These are phyloP conservation scores for Nasua narica DNA, from an alignment of 2,797 vertebrate genomes.

Conservation along the genomic window DNA sequence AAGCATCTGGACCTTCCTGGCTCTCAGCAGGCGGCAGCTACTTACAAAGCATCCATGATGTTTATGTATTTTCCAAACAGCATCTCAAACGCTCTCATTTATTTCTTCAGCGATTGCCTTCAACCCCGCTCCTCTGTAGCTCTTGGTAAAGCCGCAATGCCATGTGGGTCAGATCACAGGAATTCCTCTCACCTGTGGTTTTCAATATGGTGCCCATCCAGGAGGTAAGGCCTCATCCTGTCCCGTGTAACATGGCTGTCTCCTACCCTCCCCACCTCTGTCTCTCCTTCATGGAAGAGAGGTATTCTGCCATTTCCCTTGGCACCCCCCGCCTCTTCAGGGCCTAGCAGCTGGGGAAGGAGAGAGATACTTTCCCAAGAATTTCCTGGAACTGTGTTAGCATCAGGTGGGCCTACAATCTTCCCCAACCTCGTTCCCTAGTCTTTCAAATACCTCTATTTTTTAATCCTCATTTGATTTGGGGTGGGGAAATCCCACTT, in stretches of 20 bases:
- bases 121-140: not conserved
- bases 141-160: not conserved
- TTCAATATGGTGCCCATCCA: too few species aligned
- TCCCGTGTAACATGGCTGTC: not conserved
- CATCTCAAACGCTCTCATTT: not conserved
- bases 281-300: not conserved
- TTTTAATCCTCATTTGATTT: not conserved
- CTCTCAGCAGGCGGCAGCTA: not conserved
- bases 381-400: not conserved
- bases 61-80: not conserved
- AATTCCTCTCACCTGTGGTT: not conserved
- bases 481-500: not conserved
- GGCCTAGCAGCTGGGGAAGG: not conserved
- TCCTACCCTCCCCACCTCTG: not conserved
- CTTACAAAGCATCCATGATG: not conserved
- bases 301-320: not conserved
- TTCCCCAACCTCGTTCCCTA: not conserved
- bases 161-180: not conserved
- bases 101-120: not conserved
- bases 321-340: not conserved
- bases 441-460: not conserved
- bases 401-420: not conserved
- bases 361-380: not conserved
- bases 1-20: not conserved
- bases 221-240: accelerated